Conservation (phyloP, 1,140 invertebrate genomes). For the Leptopilina boulardi region DNA sequence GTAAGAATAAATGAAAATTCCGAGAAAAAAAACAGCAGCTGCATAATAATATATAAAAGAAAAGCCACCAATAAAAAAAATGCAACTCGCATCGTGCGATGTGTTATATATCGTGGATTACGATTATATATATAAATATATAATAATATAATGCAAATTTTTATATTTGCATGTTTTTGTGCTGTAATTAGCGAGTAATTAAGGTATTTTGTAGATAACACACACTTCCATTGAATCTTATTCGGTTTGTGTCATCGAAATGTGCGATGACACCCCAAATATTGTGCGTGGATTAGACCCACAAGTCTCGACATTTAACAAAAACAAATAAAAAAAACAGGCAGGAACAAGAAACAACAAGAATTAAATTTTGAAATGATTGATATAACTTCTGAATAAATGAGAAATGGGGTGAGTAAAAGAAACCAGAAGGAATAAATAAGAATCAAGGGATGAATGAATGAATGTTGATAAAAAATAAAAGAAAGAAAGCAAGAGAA, state of each 20-base stretch:
- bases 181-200: slow-evolving; percentile 76
- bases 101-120: slow-evolving; percentile 54
- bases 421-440: slow-evolving; percentile 20
- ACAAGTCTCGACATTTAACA: slow-evolving; percentile 61
- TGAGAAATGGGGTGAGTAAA: slow-evolving; percentile 43
- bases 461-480: slow-evolving; percentile 47
- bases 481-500: slow-evolving; percentile 26
- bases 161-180: slow-evolving; percentile 76
- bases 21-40: slow-evolving; percentile 50
- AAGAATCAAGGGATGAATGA: slow-evolving; percentile 40
- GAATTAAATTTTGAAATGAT: neutral
- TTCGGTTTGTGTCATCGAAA: slow-evolving; percentile 59
- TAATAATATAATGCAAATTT: slow-evolving; percentile 75
- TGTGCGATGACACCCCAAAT: slow-evolving; percentile 36
- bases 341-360: slow-evolving; percentile 35
- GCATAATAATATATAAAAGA: slow-evolving; percentile 63
- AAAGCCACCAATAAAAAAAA: slow-evolving; percentile 45
- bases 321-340: slow-evolving; percentile 48
- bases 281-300: slow-evolving; percentile 23
- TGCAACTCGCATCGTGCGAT: slow-evolving; percentile 61
- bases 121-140: slow-evolving; percentile 73
- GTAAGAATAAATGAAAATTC: neutral
- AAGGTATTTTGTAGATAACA: slow-evolving; percentile 76
- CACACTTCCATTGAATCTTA: slow-evolving; percentile 72
- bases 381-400: neutral